These are phyloP conservation scores for Galleria mellonella DNA, from an alignment of 1,140 invertebrate species.

Conservation along the genomic window DNA sequence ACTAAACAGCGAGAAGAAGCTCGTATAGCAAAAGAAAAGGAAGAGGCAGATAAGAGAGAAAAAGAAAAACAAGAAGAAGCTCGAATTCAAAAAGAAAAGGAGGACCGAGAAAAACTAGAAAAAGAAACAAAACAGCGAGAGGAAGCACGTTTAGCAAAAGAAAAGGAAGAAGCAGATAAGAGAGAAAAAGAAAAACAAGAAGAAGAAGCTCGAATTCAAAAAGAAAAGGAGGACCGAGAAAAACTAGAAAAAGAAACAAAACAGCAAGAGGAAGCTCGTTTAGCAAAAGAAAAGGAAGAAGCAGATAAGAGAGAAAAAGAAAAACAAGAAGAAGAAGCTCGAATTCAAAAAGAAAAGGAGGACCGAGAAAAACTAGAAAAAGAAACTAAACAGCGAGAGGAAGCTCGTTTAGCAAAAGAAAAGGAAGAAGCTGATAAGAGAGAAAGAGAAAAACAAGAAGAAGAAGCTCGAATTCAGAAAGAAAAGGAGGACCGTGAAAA, in stretches of 20 bases:
- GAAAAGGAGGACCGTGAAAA: constrained; percentile 18
- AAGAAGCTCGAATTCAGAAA: constrained; percentile 12
- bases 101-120: constrained; percentile 20
- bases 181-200: constrained; percentile 21
- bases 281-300: constrained; percentile 14
- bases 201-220: constrained; percentile 17
- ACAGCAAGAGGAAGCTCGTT: constrained; percentile 7
- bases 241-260: constrained; percentile 8
- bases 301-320: constrained; percentile 14
- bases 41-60: constrained; percentile 20
- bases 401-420: constrained; percentile 13
- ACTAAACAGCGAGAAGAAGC: constrained; percentile 14
- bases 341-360: neutral
- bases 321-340: constrained; percentile 5
- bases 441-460: constrained; percentile 14
- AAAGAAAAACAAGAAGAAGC: constrained; percentile 17
- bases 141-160: constrained; percentile 7
- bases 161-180: constrained; percentile 16
- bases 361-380: neutral
- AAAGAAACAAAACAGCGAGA: constrained; percentile 16
- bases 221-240: constrained; percentile 14
- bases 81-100: constrained; percentile 16
- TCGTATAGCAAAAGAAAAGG: constrained; percentile 13
- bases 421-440: constrained; percentile 20
- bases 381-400: constrained; percentile 16